Evolutionary conservation across 2,888 invertebrate species (phyloP), one percentile per base, ranked within the genome.

Genomic region (Apamea crenata): DNA sequence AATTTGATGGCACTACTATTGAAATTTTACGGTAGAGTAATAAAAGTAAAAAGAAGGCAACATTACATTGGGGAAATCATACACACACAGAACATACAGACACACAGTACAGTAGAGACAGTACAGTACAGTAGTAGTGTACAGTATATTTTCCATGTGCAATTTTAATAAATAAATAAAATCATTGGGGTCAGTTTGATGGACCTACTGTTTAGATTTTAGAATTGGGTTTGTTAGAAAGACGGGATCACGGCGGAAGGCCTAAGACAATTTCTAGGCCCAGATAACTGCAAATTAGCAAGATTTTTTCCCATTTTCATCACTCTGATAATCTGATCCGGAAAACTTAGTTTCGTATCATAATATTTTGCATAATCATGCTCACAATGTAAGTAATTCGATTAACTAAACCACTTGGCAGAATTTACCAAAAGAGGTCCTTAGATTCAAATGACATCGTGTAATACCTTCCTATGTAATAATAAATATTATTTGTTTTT

Each of bases 1-100:
- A 92, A 92, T 92, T 92, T 90, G 76, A 84, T 68, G 75, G 75
- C 84, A 88, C 83, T 92, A 94, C 93, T 80, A 92, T 68, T 50
- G 74, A 50, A 66, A 59, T 72, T 70, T 77, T 61, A 61, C 4
- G 21, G 10, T 53, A 29, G 29, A 40, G 6, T 53, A 21, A 16
- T 4, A 2, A 10, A 14, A 7, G 5, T 32, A 32, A 1, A 47
- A 25, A 44, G 21, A n/a, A 59, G 56, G 5, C n/a, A 14, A 25
- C 4, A n/a, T n/a, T n/a, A 5, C 5, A 47, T 47, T 47, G 25
- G 12, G 92, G 91, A 50, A 50, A 50, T 50, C 50, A 18, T 50
- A n/a, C n/a, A n/a, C n/a, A n/a, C n/a, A n/a, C n/a, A n/a, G n/a
- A n/a, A n/a, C n/a, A n/a, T n/a, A n/a, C n/a, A n/a, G n/a, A n/a